Conservation (phyloP, 2,797 vertebrate genomes). For the Brachyalestes nurse region DNA sequence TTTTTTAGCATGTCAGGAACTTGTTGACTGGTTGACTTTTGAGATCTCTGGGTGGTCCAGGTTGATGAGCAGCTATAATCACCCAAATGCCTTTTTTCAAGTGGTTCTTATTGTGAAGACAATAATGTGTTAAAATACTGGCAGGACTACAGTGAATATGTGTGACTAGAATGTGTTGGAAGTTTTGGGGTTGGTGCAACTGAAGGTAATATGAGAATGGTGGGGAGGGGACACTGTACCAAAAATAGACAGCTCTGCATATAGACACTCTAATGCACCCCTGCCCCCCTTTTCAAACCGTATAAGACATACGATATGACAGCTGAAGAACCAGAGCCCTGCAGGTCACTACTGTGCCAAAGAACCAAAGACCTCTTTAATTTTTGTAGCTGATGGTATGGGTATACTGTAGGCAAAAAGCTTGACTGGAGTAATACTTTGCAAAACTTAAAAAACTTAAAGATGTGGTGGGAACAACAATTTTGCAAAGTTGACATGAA, state of each 20-base stretch:
- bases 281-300: slow-evolving; percentile 57
- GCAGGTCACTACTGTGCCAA: slow-evolving; percentile 60
- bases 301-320: slow-evolving; percentile 66
- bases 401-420: slow-evolving; percentile 27
- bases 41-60: background rate
- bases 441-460: no score
- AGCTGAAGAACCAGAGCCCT: slow-evolving; percentile 67
- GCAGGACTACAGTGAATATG: background rate
- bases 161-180: background rate
- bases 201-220: slow-evolving; percentile 35
- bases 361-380: slow-evolving; percentile 43
- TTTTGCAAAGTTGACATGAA: background rate
- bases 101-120: background rate
- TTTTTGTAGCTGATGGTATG: slow-evolving; percentile 64
- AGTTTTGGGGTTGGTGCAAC: background rate
- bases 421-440: slow-evolving; percentile 1
- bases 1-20: background rate
- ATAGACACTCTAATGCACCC: slow-evolving; percentile 53
- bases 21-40: background rate
- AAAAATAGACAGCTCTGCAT: slow-evolving; percentile 70
- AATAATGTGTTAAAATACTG: background rate
- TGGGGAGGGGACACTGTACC: slow-evolving; percentile 29
- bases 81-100: background rate
- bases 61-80: background rate
- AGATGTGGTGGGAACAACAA: no score